Percentiles rank a stretch among this genome's conserved stretches.
Conservation (phyloP, 2,797 vertebrate species). For the Nothura maculosa region DNA sequence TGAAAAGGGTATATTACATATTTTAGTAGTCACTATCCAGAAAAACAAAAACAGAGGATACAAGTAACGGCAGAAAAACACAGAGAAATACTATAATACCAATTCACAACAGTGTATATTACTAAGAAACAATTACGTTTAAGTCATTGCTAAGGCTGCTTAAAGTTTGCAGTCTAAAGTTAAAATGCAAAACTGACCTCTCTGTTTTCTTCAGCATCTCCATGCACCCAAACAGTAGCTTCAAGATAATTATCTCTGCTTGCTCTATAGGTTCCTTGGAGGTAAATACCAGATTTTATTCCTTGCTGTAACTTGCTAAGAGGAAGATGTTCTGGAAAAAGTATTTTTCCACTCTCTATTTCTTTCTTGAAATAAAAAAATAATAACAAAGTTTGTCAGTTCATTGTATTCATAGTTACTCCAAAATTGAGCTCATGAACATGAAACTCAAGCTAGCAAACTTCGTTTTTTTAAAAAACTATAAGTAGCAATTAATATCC, state of each 20-base stretch:
- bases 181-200: constrained; percentile 84
- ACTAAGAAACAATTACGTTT: background rate
- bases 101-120: fast-evolving
- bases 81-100: background rate
- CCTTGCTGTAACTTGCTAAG: constrained; percentile 94
- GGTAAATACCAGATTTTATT: constrained; percentile 90
- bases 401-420: background rate
- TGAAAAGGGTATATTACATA: background rate
- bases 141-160: background rate
- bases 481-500: background rate
- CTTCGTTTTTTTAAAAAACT: background rate
- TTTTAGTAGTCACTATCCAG: background rate
- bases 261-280: constrained; percentile 94
- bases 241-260: constrained; percentile 98
- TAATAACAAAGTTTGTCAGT: background rate
- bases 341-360: constrained; percentile 87
- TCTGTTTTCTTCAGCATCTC: constrained; percentile 88
- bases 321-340: constrained; percentile 95
- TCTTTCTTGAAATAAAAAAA: constrained; percentile 85
- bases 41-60: background rate
- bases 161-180: background rate
- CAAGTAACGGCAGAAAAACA: background rate
- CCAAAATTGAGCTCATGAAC: background rate
- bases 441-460: background rate
- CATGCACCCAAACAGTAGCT: constrained; percentile 93